phyloP scores from a whole-genome alignment of 1,140 invertebrate genomes.

The Drosophila bifasciata region DNA sequence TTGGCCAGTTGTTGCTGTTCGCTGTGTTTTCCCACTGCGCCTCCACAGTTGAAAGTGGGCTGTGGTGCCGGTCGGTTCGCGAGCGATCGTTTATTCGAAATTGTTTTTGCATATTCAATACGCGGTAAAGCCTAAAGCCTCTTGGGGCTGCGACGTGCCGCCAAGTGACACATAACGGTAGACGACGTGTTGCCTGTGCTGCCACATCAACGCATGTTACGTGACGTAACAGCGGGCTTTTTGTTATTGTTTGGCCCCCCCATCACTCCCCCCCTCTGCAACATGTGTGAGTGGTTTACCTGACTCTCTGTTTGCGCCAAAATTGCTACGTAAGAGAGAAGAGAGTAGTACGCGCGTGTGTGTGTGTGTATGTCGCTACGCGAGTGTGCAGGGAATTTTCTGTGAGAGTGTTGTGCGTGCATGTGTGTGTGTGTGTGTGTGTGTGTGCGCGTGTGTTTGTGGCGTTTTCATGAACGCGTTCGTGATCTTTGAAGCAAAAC shows the following conservation, averaged over 20 bases:
- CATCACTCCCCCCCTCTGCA: neutral
- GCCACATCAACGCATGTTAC: conserved; percentile 50
- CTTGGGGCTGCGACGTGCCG: no score
- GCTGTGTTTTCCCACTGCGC: neutral
- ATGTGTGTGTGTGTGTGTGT: conserved; percentile 8
- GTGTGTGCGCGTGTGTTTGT: conserved; percentile 36
- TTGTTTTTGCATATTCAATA: conserved; percentile 47
- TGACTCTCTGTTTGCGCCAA: no score
- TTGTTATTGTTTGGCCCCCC: conserved; percentile 70
- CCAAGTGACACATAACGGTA: conserved; percentile 50
- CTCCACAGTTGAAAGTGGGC: conserved; percentile 65
- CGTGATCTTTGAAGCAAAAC: conserved; percentile 82
- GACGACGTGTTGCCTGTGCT: conserved; percentile 43
- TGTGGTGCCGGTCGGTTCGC: conserved; percentile 58
- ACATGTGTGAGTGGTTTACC: no score
- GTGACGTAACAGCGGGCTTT: conserved; percentile 73
- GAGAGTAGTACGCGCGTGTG: conserved; percentile 12
- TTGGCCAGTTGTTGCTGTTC: conserved; percentile 7
- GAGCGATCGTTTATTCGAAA: conserved; percentile 51
- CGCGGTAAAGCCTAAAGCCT: neutral
- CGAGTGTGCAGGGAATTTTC: conserved; percentile 1
- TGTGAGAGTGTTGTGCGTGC: conserved; percentile 5
- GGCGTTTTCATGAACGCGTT: conserved; percentile 78
- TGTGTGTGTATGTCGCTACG: conserved; percentile 22
- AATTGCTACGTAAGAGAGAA: no score